Base-by-base conservation (phyloP, 2,113 vertebrate genomes). In the Nyctibius bracteatus region DNA sequence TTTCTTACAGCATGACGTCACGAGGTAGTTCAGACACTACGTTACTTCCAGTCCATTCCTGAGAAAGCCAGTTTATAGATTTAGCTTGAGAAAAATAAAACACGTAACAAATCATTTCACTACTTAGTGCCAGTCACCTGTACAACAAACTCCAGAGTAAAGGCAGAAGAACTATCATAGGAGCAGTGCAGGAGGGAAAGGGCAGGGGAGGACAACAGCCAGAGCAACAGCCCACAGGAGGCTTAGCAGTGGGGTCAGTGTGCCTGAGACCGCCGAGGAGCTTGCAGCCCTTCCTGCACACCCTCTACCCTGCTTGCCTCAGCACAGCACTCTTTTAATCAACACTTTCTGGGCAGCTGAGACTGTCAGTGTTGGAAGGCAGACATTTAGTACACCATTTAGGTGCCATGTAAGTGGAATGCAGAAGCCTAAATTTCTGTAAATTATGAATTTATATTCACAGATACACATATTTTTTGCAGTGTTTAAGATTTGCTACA, bases 171-270 rank as follows among this genome's bases (percentile, higher is more conserved):
- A 44, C n/a, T 87, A 24, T 54, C 9, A 7, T 2, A 63, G 39
- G 27, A 68, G 41, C 33, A 31, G 55, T 14, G 46, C 6, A 9
- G 18, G 47, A 35, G 9, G 7, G 13, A 46, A 46, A 37, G 28
- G 6, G 28, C 24, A 65, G 15, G 5, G 41, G 16, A 59, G 20
- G 25, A 12, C 11, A 44, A 39, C 6, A 72, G 28, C 7, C 44
- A 54, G 39, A 55, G 17, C 35, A n/a, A 7, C 0, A 1, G 12
- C 18, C 37, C 31, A 12, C 20, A 47, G 31, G 35, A 84, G 35
- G 12, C 10, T 49, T 3, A 0, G 20, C 33, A 28, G 21, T 6
- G 18, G 17, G 11, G 18, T 44, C 49, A 18, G 5, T 16, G 12
- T 39, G 10, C 20, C 35, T 47, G 44, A 88, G 25, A n/a, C 20